Base-by-base conservation (phyloP, 2,113 vertebrate genomes). In the Lipophrys pholis region DNA sequence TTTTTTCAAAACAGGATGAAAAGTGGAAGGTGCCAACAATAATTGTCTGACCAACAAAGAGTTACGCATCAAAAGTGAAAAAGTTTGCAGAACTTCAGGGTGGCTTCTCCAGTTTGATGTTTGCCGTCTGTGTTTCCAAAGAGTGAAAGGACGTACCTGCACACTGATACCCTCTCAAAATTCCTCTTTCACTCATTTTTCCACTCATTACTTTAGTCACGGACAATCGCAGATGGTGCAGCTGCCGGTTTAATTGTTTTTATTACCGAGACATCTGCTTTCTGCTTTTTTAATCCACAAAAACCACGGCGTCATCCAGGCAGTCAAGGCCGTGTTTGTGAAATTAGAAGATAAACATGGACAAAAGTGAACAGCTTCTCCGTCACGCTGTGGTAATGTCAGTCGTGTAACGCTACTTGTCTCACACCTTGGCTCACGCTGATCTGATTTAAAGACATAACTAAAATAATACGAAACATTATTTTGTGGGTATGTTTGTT, bases 231-330 rank as follows among this genome's bases (percentile, higher is more conserved):
- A 90, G 87, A 89, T 85, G 78, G 88, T 63, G 61, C 86, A 88
- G 88, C 78, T 89, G 89, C 70, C 36, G 50, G 51, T 82, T 82
- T 86, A 90, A 91, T 91, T 91, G 85, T 85, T 83, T 89, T 88
- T 87, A 89, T 91, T 89, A 86, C 64, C 0, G 12, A 71, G 80
- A 70, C 91, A 90, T 90, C 89, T 93, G 90, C 72, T 86, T 90
- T 84, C 63, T 83, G 68, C 64, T 88, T 88, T 86, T 81, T 78
- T 73, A 78, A 81, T 72, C 79, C 73, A 76, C 17, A 75, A 72
- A 72, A 76, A 73, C 71, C 1, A 15, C 57, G 64, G 55, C 56
- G 55, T 58, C 52, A 7, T 50, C 49, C 41, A 72, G 16, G 58
- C 76, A 78, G 72, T 63, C 30, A 45, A 74, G 68, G 57, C 73